phyloP scores from a whole-genome alignment of 2,797 vertebrate genomes.

The Myoxocephalus aenaeus region DNA sequence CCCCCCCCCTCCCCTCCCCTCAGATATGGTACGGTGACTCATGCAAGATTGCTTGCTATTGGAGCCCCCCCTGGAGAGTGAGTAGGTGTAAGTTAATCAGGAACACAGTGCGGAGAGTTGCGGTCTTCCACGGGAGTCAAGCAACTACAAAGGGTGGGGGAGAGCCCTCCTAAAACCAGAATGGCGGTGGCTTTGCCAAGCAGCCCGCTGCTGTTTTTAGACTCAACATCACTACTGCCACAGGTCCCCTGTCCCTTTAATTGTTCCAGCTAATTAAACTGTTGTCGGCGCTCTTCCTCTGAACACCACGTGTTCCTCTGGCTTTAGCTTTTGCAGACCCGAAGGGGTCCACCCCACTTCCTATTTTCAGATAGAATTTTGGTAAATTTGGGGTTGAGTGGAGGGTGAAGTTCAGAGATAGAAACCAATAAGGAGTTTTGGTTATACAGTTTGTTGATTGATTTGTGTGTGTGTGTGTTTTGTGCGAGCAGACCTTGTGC shows the following conservation, averaged over 20 bases:
- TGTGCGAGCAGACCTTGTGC: background rate
- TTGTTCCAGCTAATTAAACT: slow-evolving; percentile 82
- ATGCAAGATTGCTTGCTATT: slow-evolving; percentile 69
- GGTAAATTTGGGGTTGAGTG: slow-evolving; percentile 42
- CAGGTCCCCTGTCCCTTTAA: slow-evolving; percentile 79
- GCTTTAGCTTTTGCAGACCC: slow-evolving; percentile 57
- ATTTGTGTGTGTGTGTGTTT: slow-evolving; percentile 26
- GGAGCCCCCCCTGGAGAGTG: slow-evolving; percentile 70
- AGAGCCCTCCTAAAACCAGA: slow-evolving; percentile 58
- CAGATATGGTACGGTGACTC: slow-evolving; percentile 75
- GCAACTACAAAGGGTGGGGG: slow-evolving; percentile 76
- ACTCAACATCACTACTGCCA: slow-evolving; percentile 77
- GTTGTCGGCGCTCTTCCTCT: slow-evolving; percentile 50
- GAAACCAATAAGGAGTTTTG: slow-evolving; percentile 51
- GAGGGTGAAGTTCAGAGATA: slow-evolving; percentile 61
- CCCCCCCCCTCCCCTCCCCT: slow-evolving; percentile 25
- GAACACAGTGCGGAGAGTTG: slow-evolving; percentile 79
- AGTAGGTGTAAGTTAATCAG: slow-evolving; percentile 87
- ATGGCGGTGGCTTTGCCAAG: slow-evolving; percentile 56
- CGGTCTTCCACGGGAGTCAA: slow-evolving; percentile 73
- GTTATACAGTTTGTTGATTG: slow-evolving; percentile 53
- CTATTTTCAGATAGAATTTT: slow-evolving; percentile 75
- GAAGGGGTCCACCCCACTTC: slow-evolving; percentile 67
- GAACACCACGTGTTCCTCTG: slow-evolving; percentile 72
- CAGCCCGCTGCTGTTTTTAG: slow-evolving; percentile 80